These are phyloP conservation scores for Neosilurus mollespiculum DNA, from an alignment of 2,797 vertebrate species.

Conservation along the genomic window DNA sequence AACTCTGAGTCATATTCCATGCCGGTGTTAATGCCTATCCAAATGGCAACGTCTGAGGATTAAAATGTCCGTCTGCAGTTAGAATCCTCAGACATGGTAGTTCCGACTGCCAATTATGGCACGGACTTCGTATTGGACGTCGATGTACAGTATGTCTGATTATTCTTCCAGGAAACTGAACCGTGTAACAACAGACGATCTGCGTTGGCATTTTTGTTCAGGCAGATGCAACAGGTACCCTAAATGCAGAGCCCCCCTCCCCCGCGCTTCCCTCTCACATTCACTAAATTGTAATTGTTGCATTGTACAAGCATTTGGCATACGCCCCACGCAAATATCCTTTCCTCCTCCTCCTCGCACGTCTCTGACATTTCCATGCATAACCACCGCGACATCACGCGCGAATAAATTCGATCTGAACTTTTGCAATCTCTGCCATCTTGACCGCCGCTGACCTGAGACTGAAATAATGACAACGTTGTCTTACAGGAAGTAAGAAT, in stretches of 20 bases:
- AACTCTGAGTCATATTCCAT: background rate
- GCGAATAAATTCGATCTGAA: background rate
- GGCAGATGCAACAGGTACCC: accelerated
- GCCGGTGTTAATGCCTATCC: background rate
- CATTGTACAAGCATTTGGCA: conserved; percentile 29
- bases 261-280: background rate
- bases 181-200: background rate
- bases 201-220: background rate
- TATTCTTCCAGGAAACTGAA: background rate
- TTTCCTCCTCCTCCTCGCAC: conserved; percentile 23
- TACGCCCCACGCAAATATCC: background rate
- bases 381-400: background rate
- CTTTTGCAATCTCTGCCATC: background rate
- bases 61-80: background rate
- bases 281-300: background rate
- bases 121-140: background rate
- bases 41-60: background rate
- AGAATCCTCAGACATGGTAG: background rate
- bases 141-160: background rate
- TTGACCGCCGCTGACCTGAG: background rate
- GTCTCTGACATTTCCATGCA: conserved; percentile 30
- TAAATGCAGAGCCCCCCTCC: too few species aligned
- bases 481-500: too few species aligned
- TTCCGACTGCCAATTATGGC: background rate
- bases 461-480: too few species aligned